These are phyloP conservation scores for Eulacestoma nigropectus DNA, from an alignment of 2,113 vertebrate species.

Conservation along the genomic window DNA sequence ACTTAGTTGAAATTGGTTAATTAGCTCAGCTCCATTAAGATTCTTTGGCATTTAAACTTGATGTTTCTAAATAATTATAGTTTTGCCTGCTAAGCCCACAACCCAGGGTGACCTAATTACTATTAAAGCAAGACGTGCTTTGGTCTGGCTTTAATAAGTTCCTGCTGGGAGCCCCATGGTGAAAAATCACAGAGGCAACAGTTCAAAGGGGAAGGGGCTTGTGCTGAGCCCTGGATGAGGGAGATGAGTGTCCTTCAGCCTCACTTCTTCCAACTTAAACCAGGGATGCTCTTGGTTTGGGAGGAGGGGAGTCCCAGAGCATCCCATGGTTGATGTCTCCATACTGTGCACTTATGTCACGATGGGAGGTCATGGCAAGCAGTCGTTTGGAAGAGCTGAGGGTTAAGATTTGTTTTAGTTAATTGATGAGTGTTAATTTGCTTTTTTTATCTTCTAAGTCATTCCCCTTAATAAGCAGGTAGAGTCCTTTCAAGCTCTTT, in stretches of 20 bases:
- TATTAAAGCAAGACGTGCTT: slow-evolving; percentile 25
- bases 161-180: not conserved
- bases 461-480: not conserved
- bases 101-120: slow-evolving; percentile 59
- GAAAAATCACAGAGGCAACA: slow-evolving; percentile 7
- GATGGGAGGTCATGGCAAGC: not conserved
- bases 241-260: not conserved
- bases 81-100: slow-evolving; percentile 61
- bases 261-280: not conserved
- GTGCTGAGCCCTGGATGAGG: fast-evolving
- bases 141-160: slow-evolving; percentile 43
- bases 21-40: slow-evolving; percentile 64
- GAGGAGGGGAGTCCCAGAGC: not conserved
- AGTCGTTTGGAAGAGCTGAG: not conserved
- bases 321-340: not conserved
- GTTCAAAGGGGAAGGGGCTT: not conserved
- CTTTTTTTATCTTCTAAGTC: not conserved
- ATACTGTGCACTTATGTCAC: not conserved
- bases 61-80: slow-evolving; percentile 67
- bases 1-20: slow-evolving; percentile 61
- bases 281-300: not conserved
- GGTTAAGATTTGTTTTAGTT: not conserved
- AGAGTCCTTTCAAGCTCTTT: slow-evolving; percentile 1
- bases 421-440: not conserved
- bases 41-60: slow-evolving; percentile 55